phyloP scores from a whole-genome alignment of 53 echinoderm and acorn worm species.

The Pentamera pediparva region DNA sequence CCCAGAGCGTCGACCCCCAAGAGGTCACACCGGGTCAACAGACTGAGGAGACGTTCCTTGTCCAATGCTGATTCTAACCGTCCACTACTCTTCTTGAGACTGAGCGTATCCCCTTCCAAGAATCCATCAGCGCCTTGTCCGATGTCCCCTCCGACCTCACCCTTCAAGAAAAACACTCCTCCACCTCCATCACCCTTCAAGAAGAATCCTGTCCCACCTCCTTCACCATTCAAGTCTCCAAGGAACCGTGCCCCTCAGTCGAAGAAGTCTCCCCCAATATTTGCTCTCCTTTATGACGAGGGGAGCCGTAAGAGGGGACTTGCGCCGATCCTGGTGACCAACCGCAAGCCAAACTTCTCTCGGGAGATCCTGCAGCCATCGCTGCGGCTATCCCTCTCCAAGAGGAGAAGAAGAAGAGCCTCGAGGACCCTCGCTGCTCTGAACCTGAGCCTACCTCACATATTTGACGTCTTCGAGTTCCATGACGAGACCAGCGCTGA shows the following conservation, averaged over 20 bases:
- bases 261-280: constrained; percentile 23
- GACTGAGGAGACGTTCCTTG: constrained; percentile 22
- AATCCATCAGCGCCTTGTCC: too few relatives aligned
- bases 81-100: constrained; percentile 2
- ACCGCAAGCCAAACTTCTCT: constrained; percentile 26
- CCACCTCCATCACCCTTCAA: constrained; percentile 34
- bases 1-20: neutral
- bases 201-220: constrained; percentile 18
- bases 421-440: constrained; percentile 43
- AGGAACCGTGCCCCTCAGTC: neutral
- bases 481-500: constrained; percentile 43
- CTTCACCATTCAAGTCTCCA: constrained; percentile 30
- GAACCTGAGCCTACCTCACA: constrained; percentile 49
- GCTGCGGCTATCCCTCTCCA: constrained; percentile 5
- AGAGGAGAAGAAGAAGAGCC: constrained; percentile 5
- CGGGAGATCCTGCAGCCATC: constrained; percentile 18
- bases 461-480: constrained; percentile 54
- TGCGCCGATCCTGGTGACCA: constrained; percentile 24
- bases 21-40: neutral
- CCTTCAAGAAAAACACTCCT: too few relatives aligned
- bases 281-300: constrained; percentile 21
- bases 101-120: constrained; percentile 19
- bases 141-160: neutral
- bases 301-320: neutral
- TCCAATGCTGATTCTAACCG: constrained; percentile 7